These are phyloP conservation scores for Cryptus armator DNA, from an alignment of 2,888 invertebrate species.

Conservation along the genomic window DNA sequence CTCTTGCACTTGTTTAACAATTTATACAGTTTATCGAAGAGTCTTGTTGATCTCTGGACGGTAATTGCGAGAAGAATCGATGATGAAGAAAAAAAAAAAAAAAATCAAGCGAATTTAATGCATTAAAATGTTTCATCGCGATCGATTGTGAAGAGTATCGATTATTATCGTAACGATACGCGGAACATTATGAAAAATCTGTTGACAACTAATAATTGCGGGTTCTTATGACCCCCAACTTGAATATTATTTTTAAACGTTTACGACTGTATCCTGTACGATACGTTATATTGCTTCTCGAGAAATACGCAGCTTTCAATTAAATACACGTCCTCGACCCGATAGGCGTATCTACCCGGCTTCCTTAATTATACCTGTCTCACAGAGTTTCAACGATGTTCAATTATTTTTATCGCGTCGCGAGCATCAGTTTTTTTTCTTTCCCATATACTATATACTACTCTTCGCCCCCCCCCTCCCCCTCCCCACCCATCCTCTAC, in stretches of 20 bases:
- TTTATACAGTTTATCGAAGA: slow-evolving; percentile 14
- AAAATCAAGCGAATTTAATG: slow-evolving; percentile 17
- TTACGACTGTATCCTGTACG: slow-evolving; percentile 3
- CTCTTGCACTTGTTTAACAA: slow-evolving; percentile 1
- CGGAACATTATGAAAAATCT: slow-evolving; percentile 12
- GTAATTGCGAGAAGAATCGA: slow-evolving; percentile 19
- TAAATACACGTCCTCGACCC: slow-evolving; percentile 64
- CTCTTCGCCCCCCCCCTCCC: not conserved
- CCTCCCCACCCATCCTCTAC: not conserved
- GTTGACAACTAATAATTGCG: slow-evolving; percentile 44
- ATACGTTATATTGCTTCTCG: slow-evolving; percentile 52
- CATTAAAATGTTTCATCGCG: slow-evolving; percentile 41
- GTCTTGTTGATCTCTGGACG: slow-evolving; percentile 22
- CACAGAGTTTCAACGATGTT: slow-evolving; percentile 63
- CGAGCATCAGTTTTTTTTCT: slow-evolving; percentile 55
- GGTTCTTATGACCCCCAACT: slow-evolving; percentile 1
- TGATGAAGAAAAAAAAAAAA: not conserved
- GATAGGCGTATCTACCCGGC: slow-evolving; percentile 62
- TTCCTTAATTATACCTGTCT: slow-evolving; percentile 67
- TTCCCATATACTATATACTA: not conserved
- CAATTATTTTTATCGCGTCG: slow-evolving; percentile 67
- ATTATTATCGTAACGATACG: not conserved
- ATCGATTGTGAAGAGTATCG: slow-evolving; percentile 32
- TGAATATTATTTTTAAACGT: slow-evolving; percentile 9
- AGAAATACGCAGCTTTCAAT: slow-evolving; percentile 60